Evolutionary conservation across 2,797 vertebrate species (phyloP).

Genomic region (Apogon talboti): DNA sequence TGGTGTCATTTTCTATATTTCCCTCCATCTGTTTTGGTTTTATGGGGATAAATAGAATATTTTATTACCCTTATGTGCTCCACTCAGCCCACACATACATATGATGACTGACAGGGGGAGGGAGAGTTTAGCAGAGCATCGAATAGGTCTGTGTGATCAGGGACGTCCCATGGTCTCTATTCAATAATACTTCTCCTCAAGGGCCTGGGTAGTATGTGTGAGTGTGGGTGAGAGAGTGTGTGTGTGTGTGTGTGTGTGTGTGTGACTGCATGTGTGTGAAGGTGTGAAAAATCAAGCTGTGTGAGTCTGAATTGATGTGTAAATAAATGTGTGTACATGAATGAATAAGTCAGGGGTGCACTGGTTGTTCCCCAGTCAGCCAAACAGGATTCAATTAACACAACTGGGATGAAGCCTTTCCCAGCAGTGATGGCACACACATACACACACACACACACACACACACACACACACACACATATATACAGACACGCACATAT

Average conservation of each 20-base stretch:
- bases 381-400: conserved; percentile 81
- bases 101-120: conserved; percentile 65
- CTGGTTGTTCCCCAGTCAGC: conserved; percentile 48
- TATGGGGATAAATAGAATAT: conserved; percentile 51
- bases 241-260: conserved; percentile 15
- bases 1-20: conserved; percentile 53
- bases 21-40: conserved; percentile 58
- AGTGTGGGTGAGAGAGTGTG: conserved; percentile 27
- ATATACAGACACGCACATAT: too few relatives aligned
- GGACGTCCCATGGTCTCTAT: conserved; percentile 68
- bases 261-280: conserved; percentile 15
- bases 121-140: conserved; percentile 46
- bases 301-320: conserved; percentile 24
- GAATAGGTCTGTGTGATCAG: conserved; percentile 43
- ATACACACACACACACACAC: background rate
- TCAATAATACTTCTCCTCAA: conserved; percentile 68
- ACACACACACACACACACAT: conserved; percentile 16
- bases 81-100: conserved; percentile 55
- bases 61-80: conserved; percentile 60
- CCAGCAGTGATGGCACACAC: conserved; percentile 14
- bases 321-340: conserved; percentile 47
- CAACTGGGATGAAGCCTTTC: conserved; percentile 52
- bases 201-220: conserved; percentile 36
- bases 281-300: conserved; percentile 28
- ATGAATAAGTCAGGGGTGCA: conserved; percentile 36